These are phyloP conservation scores for Petrolisthes manimaculis DNA, from an alignment of 2,888 invertebrate genomes.

Conservation along the genomic window DNA sequence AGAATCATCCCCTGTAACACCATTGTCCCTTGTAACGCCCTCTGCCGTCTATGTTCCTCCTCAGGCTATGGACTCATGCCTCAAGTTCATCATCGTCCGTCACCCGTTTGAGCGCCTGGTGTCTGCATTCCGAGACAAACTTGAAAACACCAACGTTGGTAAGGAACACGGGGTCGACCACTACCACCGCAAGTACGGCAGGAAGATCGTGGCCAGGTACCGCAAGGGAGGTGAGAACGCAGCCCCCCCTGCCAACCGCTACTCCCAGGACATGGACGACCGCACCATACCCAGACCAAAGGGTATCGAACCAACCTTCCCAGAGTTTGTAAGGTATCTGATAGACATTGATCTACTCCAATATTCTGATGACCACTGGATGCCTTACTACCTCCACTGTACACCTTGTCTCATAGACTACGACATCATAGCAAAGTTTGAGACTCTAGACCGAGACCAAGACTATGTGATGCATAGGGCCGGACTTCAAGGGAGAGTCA, in stretches of 20 bases:
- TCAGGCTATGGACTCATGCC: slow-evolving; percentile 42
- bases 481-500: slow-evolving; percentile 67
- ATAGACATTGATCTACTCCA: slow-evolving; percentile 71
- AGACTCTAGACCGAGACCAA: slow-evolving; percentile 75
- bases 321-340: slow-evolving; percentile 74
- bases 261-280: slow-evolving; percentile 35
- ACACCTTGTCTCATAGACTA: slow-evolving; percentile 75
- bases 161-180: slow-evolving; percentile 72
- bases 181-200: slow-evolving; percentile 73
- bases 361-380: slow-evolving; percentile 76
- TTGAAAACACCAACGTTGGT: slow-evolving; percentile 72
- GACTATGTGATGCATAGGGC: slow-evolving; percentile 68
- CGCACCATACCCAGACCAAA: slow-evolving; percentile 67
- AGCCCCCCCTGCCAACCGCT: slow-evolving; percentile 35
- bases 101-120: slow-evolving; percentile 76
- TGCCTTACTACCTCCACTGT: slow-evolving; percentile 74
- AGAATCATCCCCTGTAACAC: neutral
- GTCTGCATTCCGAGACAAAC: slow-evolving; percentile 77
- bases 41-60: neutral
- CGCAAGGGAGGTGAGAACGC: slow-evolving; percentile 66
- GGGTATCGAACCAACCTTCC: slow-evolving; percentile 73
- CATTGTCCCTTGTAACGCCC: neutral
- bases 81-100: slow-evolving; percentile 72
- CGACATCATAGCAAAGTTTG: slow-evolving; percentile 74
- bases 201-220: slow-evolving; percentile 72